Evolutionary conservation across 30 jellyfish, hydroid and myxozoan genomes (phyloP).

Genomic region (Pelagia noctiluca): DNA sequence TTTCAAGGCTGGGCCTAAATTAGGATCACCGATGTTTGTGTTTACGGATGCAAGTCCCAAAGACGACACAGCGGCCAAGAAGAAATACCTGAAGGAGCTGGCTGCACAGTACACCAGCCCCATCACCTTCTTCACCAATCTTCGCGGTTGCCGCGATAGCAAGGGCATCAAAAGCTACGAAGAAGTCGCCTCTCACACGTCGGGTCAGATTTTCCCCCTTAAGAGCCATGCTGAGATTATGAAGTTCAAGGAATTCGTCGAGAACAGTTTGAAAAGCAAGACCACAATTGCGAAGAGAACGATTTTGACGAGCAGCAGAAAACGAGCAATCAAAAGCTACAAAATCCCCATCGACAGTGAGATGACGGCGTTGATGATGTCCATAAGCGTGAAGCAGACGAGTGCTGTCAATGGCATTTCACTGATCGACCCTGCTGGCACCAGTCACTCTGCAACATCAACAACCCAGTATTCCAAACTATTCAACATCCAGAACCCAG

Average conservation of each 20-base stretch:
- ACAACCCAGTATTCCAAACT: constrained; percentile 27
- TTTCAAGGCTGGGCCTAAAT: constrained; percentile 65
- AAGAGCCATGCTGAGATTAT: constrained; percentile 34
- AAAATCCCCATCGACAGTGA: constrained; percentile 53
- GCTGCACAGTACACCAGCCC: constrained; percentile 63
- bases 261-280: constrained; percentile 52
- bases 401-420: constrained; percentile 7
- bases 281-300: constrained; percentile 18
- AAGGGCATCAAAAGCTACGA: constrained; percentile 71
- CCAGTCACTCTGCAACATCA: constrained; percentile 30
- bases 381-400: constrained; percentile 5
- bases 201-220: constrained; percentile 81
- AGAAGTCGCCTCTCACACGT: constrained; percentile 82
- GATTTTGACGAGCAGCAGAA: not conserved
- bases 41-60: constrained; percentile 94
- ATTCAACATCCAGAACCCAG: constrained; percentile 47
- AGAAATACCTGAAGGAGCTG: constrained; percentile 33
- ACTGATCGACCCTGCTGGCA: constrained; percentile 45
- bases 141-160: constrained; percentile 70
- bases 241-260: constrained; percentile 35
- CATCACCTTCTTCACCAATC: constrained; percentile 78
- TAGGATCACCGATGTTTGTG: constrained; percentile 93
- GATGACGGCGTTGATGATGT: constrained; percentile 31
- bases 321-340: not conserved
- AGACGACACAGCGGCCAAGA: constrained; percentile 63